Conservation (phyloP, 2,113 vertebrate genomes). For the Okapia johnstoni region DNA sequence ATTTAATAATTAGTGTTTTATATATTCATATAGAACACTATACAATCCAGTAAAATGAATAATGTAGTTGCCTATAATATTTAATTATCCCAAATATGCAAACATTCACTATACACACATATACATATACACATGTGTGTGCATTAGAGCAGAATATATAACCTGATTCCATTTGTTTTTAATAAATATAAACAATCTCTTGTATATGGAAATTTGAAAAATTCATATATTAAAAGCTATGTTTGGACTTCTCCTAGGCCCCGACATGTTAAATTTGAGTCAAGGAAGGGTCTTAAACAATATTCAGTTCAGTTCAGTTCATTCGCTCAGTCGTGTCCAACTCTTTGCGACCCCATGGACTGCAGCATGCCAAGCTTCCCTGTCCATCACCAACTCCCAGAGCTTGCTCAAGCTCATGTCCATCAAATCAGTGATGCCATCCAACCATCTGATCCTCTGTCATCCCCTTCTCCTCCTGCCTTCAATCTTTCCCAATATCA, state of each 20-base stretch:
- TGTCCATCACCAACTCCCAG: neutral
- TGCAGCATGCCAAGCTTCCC: neutral
- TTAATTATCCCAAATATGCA: neutral
- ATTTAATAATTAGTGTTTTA: neutral
- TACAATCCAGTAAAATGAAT: neutral
- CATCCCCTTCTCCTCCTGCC: neutral
- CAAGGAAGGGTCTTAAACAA: neutral
- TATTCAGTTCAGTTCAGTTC: neutral
- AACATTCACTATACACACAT: neutral
- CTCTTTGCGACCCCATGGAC: accelerated
- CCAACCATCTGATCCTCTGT: neutral
- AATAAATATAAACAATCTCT: neutral
- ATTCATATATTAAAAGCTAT: neutral
- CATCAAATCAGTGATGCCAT: neutral
- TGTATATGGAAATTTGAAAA: neutral
- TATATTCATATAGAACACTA: neutral
- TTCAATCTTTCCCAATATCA: neutral
- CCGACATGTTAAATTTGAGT: neutral
- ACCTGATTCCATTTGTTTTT: neutral
- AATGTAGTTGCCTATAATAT: neutral
- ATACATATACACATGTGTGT: neutral
- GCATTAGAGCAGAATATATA: neutral
- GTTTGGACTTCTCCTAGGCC: neutral
- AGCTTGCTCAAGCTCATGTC: neutral
- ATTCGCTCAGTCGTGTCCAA: neutral